Evolutionary conservation across 2,888 invertebrate genomes (phyloP), one percentile per base, ranked within the genome.

Genomic region (Apamea monoglypha): DNA sequence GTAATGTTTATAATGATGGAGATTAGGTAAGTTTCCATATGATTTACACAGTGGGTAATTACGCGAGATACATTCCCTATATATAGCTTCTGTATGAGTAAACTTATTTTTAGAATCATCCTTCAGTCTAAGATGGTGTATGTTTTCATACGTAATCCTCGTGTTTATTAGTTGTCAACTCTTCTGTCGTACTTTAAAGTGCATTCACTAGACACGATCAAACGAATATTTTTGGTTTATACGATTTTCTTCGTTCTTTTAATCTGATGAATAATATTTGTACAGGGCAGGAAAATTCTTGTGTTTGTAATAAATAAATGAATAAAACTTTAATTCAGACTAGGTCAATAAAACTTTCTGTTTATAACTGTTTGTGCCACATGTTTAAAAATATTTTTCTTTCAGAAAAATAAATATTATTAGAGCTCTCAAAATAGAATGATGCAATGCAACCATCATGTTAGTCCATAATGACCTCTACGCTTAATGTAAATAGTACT

Each of bases 21-120:
- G 84, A 86, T 86, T 81, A 81, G 56, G 85, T 81, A 78, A 73
- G 40, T 81, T 86, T 84, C 87, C 87, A 87, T 73, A n/a, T 74
- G 61, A 76, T 80, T 75, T 77, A 69, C 67, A 63, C 0, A 4
- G 47, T 50, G 29, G 81, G 84, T 81, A 63, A 72, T 70, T 74
- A 67, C 32, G 47, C 18, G 56, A 74, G 47, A 40, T 66, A 36
- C 40, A 69, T 36, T 59, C 25, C 12, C 5, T 53, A 63, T 61
- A 44, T 50, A 40, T 74, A 36, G 66, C 69, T 85, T 72, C 72
- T 78, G 69, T 70, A 40, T n/a, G 59, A 61, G 7, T 25, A 36
- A n/a, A 32, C 1, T 50, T 72, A 59, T 64, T 50, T 64, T 36
- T 44, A 71, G 59, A 82, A 44, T 25, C 25, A 50, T 32, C 25